Percentiles rank a stretch among this genome's conserved stretches.
Evolutionary conservation across 2,797 vertebrate species (phyloP).

Genomic region (Phrynocephalus guinanensis): DNA sequence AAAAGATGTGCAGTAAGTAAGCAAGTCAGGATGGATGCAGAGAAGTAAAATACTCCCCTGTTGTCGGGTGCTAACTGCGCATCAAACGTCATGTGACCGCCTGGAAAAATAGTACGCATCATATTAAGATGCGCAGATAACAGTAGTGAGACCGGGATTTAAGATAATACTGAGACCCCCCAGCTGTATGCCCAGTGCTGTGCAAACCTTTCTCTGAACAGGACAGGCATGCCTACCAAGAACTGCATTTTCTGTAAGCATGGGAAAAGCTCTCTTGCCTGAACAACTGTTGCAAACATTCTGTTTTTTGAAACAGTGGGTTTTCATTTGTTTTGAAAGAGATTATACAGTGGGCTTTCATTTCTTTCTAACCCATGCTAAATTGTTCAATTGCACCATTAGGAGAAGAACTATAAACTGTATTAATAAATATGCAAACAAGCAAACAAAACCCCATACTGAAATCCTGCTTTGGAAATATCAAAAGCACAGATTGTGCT

Average conservation of each 20-base stretch:
- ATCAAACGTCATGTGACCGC: no score
- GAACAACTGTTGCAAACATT: neutral
- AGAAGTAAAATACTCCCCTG: no score
- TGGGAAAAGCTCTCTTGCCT: neutral
- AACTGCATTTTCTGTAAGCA: neutral
- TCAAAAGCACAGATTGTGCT: constrained; percentile 19
- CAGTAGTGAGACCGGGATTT: no score
- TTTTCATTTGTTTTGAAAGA: neutral
- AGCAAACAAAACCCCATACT: neutral
- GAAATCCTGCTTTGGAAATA: neutral
- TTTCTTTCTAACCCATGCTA: constrained; percentile 10
- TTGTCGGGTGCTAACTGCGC: no score
- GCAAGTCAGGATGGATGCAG: no score
- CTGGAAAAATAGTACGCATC: no score
- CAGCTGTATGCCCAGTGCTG: neutral
- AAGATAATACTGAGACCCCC: no score
- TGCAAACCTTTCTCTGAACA: neutral
- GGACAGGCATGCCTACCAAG: neutral
- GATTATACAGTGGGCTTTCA: neutral
- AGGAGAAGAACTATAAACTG: constrained; percentile 8
- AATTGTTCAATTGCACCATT: constrained; percentile 2
- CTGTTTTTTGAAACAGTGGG: neutral
- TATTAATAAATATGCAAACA: constrained; percentile 5
- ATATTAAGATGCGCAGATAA: no score
- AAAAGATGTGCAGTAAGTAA: no score